These are phyloP conservation scores for Apostichopus parvimensis DNA, from an alignment of 35 echinoderm and acorn worm species.

Conservation along the genomic window DNA sequence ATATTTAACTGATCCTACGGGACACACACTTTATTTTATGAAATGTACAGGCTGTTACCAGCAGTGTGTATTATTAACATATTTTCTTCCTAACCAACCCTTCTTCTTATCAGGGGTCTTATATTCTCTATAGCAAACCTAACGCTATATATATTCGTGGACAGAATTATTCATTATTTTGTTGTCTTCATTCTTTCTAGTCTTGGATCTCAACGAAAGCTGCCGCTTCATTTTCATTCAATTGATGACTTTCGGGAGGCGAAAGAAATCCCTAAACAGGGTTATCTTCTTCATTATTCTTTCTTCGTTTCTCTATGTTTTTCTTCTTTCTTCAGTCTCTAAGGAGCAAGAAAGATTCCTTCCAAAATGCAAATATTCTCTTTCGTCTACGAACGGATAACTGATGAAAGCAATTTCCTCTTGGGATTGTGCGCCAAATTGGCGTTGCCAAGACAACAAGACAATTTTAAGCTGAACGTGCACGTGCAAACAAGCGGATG, in stretches of 20 bases:
- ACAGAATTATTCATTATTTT: slow-evolving; percentile 43
- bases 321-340: slow-evolving; percentile 26
- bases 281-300: slow-evolving; percentile 33
- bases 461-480: slow-evolving; percentile 50
- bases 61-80: slow-evolving; percentile 6
- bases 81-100: slow-evolving; percentile 19
- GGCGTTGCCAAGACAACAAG: slow-evolving; percentile 50
- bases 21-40: too few relatives aligned
- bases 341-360: slow-evolving; percentile 31
- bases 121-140: not conserved
- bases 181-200: not conserved
- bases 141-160: not conserved
- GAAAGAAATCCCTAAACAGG: slow-evolving; percentile 41
- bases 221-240: slow-evolving; percentile 40
- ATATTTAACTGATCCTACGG: too few relatives aligned
- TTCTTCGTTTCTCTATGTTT: not conserved
- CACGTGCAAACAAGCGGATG: slow-evolving; percentile 59
- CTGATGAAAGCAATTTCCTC: slow-evolving; percentile 51
- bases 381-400: slow-evolving; percentile 39
- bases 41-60: not conserved
- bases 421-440: slow-evolving; percentile 56
- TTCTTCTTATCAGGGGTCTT: not conserved
- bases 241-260: slow-evolving; percentile 41
- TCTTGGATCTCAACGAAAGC: slow-evolving; percentile 21
- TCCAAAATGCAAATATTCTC: slow-evolving; percentile 59